Evolutionary conservation across 2,888 invertebrate genomes (phyloP), one percentile per base, ranked within the genome.

Genomic region (Anaspis maculata): DNA sequence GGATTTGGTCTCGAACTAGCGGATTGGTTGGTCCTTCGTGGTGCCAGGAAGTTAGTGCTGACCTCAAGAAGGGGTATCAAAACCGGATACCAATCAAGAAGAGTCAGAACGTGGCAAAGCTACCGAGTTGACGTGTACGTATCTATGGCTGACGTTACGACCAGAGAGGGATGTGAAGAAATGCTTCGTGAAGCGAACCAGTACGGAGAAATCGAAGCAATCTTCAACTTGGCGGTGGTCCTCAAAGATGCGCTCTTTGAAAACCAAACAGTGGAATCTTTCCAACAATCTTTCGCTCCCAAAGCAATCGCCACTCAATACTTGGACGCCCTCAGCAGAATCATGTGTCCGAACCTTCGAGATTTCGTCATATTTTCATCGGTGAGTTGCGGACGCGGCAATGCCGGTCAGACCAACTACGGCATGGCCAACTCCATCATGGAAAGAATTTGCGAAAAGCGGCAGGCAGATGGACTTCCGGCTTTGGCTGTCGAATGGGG

Each of bases 351-450:
- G 0, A 25, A 67, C 1, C 48, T 75, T 21, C 71, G 76, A 54
- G 74, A 83, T 66, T 92, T 92, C 61, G 88, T 92, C 1, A 78
- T 85, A n/a, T 92, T 91, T 67, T 91, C 91, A 0, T 90, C 89
- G 12, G 85, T 90, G 7, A 82, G 85, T 0, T 88, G 89, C 58
- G 91, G 91, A n/a, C 75, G 89, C n/a, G 91, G 92, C 46, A 91
- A 91, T 64, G 80, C 82, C 3, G 90, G 90, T 2, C 91, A 92
- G 67, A 79, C 85, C 11, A 89, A 87, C 67, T 91, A 91, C n/a
- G n/a, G n/a, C n/a, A n/a, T n/a, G n/a, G n/a, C n/a, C n/a, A n/a
- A n/a, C n/a, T n/a, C n/a, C n/a, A n/a, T n/a, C n/a, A n/a, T n/a
- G n/a, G n/a, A n/a, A n/a, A n/a, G n/a, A n/a, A n/a, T n/a, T n/a